A percentile compares a stretch with the other conserved stretches of the same genome.
Conservation (phyloP, 2,888 invertebrate species). For the Cosmopolites sordidus region DNA sequence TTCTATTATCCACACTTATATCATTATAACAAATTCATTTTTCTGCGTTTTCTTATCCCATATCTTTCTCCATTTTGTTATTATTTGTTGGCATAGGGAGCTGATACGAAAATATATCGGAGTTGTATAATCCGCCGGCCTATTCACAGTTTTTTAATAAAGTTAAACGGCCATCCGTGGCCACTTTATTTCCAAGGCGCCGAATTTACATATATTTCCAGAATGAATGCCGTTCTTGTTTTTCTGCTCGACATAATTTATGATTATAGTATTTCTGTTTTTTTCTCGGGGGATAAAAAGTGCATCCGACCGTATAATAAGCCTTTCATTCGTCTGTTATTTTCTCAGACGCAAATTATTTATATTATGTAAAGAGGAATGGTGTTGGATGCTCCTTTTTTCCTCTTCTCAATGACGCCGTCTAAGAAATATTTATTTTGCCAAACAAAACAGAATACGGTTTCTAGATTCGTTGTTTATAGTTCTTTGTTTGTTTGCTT, state of each 20-base stretch:
- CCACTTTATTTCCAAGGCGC: background rate
- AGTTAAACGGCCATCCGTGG: background rate
- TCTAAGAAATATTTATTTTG: too few species aligned
- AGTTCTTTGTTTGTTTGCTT: too few species aligned
- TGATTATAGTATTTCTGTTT: conserved; percentile 5
- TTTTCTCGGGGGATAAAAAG: conserved; percentile 2
- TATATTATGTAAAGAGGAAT: conserved; percentile 1
- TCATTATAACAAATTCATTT: too few species aligned
- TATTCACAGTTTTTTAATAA: conserved; percentile 2
- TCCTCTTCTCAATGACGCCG: too few species aligned
- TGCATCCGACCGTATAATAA: conserved; percentile 4
- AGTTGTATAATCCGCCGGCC: background rate
- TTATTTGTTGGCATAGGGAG: too few species aligned
- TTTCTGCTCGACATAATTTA: conserved; percentile 3
- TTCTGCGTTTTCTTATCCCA: too few species aligned
- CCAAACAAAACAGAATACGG: too few species aligned
- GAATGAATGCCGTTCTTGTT: background rate
- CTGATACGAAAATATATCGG: background rate
- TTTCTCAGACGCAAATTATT: background rate
- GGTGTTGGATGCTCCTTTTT: background rate
- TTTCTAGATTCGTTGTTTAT: too few species aligned
- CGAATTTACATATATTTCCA: conserved; percentile 4
- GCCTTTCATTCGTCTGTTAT: conserved; percentile 2
- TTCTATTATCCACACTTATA: too few species aligned
- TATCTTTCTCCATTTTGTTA: too few species aligned